A percentile compares a stretch with the other conserved stretches of the same genome.
Evolutionary conservation across 2,797 vertebrate species (phyloP).

Genomic region (Chromis chromis): DNA sequence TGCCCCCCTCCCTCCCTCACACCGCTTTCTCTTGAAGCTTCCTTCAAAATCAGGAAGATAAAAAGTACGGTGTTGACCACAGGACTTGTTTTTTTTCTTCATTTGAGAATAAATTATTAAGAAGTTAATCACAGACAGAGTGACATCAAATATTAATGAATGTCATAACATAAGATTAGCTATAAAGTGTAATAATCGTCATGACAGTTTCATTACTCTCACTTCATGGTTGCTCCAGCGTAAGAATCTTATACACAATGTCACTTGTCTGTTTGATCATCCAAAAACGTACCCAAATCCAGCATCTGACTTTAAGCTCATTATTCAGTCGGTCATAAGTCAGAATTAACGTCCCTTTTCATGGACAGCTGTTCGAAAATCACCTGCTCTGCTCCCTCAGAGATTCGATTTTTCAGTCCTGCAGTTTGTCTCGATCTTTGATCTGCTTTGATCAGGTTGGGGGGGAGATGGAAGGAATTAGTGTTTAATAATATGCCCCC

Average conservation of each 20-base stretch:
- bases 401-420: constrained; percentile 68
- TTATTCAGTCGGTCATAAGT: constrained; percentile 41
- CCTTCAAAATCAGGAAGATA: constrained; percentile 61
- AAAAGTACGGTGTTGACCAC: constrained; percentile 33
- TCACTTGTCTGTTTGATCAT: background rate
- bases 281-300: background rate
- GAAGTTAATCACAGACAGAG: background rate
- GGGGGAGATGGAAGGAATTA: constrained; percentile 55
- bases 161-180: constrained; percentile 6
- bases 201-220: background rate
- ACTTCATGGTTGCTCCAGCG: background rate
- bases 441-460: constrained; percentile 75
- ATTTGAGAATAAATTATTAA: constrained; percentile 6
- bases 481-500: constrained; percentile 79
- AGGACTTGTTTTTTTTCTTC: background rate
- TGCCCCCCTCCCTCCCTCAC: constrained; percentile 64
- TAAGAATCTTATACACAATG: background rate
- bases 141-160: background rate
- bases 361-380: constrained; percentile 60
- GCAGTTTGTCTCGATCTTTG: constrained; percentile 74
- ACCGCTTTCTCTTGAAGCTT: constrained; percentile 65
- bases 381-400: constrained; percentile 62
- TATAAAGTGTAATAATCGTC: background rate
- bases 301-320: background rate
- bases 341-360: constrained; percentile 33